A percentile compares a stretch with the other conserved stretches of the same genome.
phyloP scores from a whole-genome alignment of 1,140 invertebrate species.

The Zaprionus kolodkinae region DNA sequence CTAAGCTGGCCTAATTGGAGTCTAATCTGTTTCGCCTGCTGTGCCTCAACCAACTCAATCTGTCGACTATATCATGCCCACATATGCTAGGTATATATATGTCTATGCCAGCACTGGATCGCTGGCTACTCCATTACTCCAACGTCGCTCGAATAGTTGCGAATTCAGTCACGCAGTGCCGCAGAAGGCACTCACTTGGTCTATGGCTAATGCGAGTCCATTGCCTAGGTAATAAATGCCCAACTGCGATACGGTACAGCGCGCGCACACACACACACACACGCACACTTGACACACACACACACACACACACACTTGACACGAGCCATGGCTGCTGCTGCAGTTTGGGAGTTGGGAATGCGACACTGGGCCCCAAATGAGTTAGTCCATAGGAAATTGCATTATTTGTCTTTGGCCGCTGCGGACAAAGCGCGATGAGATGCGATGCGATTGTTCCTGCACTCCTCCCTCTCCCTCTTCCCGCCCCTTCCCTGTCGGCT shows the following conservation, averaged over 20 bases:
- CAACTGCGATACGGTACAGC: slow-evolving; percentile 35
- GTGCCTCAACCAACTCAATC: background rate
- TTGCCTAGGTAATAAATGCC: slow-evolving; percentile 78
- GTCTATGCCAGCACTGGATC: background rate
- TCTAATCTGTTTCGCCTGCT: background rate
- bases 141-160: slow-evolving; percentile 10
- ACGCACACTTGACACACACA: slow-evolving; percentile 9
- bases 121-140: slow-evolving; percentile 4
- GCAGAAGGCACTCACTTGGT: slow-evolving; percentile 19
- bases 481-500: too few species aligned
- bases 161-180: slow-evolving; percentile 34
- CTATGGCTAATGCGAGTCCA: slow-evolving; percentile 45
- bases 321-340: too few species aligned
- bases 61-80: background rate
- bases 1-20: background rate
- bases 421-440: slow-evolving; percentile 56
- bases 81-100: background rate
- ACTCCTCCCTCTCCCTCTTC: background rate
- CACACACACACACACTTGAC: slow-evolving; percentile 10
- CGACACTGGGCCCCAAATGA: slow-evolving; percentile 65
- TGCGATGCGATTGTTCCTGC: background rate
- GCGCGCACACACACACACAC: slow-evolving; percentile 14
- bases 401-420: slow-evolving; percentile 81
- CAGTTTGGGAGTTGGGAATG: background rate
- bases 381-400: slow-evolving; percentile 80